phyloP scores from a whole-genome alignment of 2,797 vertebrate genomes.

The Xiphophorus birchmanni region DNA sequence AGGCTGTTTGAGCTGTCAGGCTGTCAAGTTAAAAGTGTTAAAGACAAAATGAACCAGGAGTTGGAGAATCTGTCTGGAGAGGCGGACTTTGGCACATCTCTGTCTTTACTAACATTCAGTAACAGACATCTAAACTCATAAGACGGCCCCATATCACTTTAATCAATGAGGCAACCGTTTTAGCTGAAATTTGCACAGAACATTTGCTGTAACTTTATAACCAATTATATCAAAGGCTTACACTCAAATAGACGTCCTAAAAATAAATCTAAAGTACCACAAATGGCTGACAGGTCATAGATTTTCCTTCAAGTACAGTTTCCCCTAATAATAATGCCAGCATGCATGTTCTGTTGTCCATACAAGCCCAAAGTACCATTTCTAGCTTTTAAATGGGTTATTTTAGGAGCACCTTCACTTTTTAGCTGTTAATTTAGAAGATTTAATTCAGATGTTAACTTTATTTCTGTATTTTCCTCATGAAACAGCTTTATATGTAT shows the following conservation, averaged over 20 bases:
- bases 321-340: background rate
- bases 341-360: background rate
- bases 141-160: background rate
- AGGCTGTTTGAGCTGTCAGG: constrained; percentile 8
- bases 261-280: background rate
- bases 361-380: background rate
- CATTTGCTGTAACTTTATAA: background rate
- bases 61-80: background rate
- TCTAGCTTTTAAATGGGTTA: background rate
- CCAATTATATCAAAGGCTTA: background rate
- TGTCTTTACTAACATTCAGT: background rate
- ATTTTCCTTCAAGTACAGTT: background rate
- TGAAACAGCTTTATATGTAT: background rate
- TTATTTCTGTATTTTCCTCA: background rate
- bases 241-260: background rate
- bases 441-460: background rate
- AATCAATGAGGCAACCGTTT: background rate
- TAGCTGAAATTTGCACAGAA: background rate
- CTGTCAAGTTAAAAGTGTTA: background rate
- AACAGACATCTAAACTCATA: background rate
- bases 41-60: background rate
- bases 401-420: background rate
- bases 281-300: background rate
- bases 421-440: background rate
- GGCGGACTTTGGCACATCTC: background rate